Base-by-base conservation (phyloP, 2,888 invertebrate species). In the Mimachlamys varia region DNA sequence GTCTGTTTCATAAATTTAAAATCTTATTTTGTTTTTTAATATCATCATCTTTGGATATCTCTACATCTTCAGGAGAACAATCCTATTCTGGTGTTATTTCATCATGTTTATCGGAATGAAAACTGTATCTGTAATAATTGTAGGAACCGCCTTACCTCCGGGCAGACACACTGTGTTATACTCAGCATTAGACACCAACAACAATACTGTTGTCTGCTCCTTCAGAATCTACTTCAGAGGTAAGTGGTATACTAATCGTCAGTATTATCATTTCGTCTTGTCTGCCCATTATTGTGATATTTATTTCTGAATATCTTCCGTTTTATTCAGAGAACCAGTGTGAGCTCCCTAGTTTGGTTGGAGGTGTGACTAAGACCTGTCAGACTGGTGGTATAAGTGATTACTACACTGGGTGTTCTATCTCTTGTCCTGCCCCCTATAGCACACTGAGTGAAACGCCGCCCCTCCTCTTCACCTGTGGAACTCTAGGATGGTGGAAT, bases 401-500 rank as follows among this genome's bases (percentile, higher is more conserved):
- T 22, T 55, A 89, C 0, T 93, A 93, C 76, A 91, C 89, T 87
- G 92, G 92, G 22, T 94, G 94, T 62, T 89, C 49, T 13, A 90
- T 92, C 0, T 62, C 89, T 4, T 95, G 95, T 90, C 87, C 55
- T 17, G 27, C 55, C 22, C 15, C n/a, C 13, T 37, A 17, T 13
- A 89, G 90, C 50, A 87, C 38, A n/a, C 91, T 92, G 38, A 93
- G 92, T 58, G 55, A 92, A 15, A 37, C 50, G 90, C 98, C 99
- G 33, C 99, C 99, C 0, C 53, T 53, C 53, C 99, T 99, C 97
- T 99, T 99, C 96, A 99, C 99, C 0, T 99, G 99, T 96, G 99
- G 99, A 15, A 99, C 98, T 88, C 99, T 99, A 98, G 99, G 99
- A 87, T 98, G 98, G 97, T 99, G 99, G 99, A 93, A 95, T 87